Conservation (phyloP, 64 coral and sea anemone species). For the Porites lutea region DNA sequence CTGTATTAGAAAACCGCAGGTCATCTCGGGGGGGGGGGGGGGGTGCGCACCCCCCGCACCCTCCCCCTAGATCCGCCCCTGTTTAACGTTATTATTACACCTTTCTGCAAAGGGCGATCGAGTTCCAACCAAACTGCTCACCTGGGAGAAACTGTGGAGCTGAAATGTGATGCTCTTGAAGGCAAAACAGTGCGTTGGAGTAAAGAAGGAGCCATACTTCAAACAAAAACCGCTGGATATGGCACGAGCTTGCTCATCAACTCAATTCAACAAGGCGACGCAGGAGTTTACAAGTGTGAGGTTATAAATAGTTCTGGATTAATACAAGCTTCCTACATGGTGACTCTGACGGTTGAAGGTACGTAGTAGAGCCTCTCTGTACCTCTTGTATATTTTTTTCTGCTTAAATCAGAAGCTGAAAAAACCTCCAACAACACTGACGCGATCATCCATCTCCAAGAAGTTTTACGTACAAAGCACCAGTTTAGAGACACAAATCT, state of each 20-base stretch:
- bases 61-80: too few species aligned
- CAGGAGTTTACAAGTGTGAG: slow-evolving; percentile 10
- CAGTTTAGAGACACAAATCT: too few species aligned
- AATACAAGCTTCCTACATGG: neutral
- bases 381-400: too few species aligned
- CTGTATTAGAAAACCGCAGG: too few species aligned
- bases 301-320: neutral
- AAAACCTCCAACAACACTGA: too few species aligned
- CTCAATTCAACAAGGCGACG: neutral
- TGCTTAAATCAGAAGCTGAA: too few species aligned
- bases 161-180: slow-evolving; percentile 22
- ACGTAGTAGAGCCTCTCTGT: neutral
- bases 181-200: slow-evolving; percentile 16
- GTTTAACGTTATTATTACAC: too few species aligned
- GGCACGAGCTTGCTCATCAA: neutral
- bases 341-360: neutral
- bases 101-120: neutral
- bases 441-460: too few species aligned
- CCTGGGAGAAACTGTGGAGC: neutral
- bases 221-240: neutral
- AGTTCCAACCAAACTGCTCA: neutral
- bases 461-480: too few species aligned
- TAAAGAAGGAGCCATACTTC: neutral
- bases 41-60: too few species aligned
- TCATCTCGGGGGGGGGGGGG: too few species aligned